These are phyloP conservation scores for Tromatobia lineatoria DNA, from an alignment of 2,888 invertebrate species.

Conservation along the genomic window DNA sequence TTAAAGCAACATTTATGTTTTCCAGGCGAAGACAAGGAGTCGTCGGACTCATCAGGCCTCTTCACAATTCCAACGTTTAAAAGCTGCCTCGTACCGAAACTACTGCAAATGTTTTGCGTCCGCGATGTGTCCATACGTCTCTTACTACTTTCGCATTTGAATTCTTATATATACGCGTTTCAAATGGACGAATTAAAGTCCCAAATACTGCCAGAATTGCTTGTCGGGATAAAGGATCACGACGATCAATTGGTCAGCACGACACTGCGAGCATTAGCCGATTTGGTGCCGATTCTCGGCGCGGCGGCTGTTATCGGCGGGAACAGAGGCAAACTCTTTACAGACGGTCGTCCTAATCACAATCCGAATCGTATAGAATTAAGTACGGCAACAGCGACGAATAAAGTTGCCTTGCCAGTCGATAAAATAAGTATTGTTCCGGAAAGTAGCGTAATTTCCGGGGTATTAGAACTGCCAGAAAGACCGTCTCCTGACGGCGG, in stretches of 20 bases:
- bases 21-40: constrained; percentile 60
- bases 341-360: constrained; percentile 93
- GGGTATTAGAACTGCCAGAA: constrained; percentile 88
- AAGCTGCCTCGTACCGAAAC: constrained; percentile 91
- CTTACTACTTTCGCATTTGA: constrained; percentile 92
- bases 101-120: constrained; percentile 93
- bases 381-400: constrained; percentile 34
- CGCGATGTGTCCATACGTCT: constrained; percentile 94
- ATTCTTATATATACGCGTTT: constrained; percentile 91
- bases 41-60: constrained; percentile 85
- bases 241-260: constrained; percentile 93
- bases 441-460: constrained; percentile 41
- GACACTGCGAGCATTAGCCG: constrained; percentile 93
- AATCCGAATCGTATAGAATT: constrained; percentile 75
- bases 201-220: constrained; percentile 94
- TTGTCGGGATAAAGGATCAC: constrained; percentile 95
- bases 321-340: constrained; percentile 91
- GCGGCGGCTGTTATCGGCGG: constrained; percentile 95
- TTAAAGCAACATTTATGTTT: not conserved
- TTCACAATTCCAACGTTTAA: constrained; percentile 91
- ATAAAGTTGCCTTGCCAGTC: constrained; percentile 24
- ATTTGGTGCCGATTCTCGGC: constrained; percentile 94
- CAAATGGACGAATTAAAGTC: constrained; percentile 91
- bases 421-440: constrained; percentile 38
- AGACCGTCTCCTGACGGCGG: constrained; percentile 94